Evolutionary conservation across 2,888 invertebrate genomes (phyloP).

Genomic region (Synergus umbraculus): DNA sequence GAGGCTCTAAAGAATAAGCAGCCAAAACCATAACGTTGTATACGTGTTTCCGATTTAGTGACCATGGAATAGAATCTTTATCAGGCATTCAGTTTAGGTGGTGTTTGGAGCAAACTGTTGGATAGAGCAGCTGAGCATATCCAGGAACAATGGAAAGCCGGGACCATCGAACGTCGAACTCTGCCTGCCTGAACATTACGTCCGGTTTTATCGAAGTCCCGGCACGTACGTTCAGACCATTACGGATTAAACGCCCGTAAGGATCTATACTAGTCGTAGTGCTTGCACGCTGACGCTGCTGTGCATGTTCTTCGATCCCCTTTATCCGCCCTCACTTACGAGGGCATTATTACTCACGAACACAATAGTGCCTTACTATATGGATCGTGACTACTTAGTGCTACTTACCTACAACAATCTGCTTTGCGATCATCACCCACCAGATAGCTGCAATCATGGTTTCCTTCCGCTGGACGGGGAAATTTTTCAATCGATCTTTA

Average conservation of each 20-base stretch:
- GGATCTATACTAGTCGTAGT: slow-evolving; percentile 45
- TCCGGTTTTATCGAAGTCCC: slow-evolving; percentile 58
- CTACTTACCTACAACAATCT: slow-evolving; percentile 32
- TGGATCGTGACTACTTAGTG: slow-evolving; percentile 38
- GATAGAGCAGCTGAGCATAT: slow-evolving; percentile 9
- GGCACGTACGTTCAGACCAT: slow-evolving; percentile 62
- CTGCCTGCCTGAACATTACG: slow-evolving; percentile 26
- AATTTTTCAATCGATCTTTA: background rate
- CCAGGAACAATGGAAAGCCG: slow-evolving; percentile 31
- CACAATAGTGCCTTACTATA: slow-evolving; percentile 23
- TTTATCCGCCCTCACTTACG: slow-evolving; percentile 25
- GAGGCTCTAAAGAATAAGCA: background rate
- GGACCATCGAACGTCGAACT: slow-evolving; percentile 38
- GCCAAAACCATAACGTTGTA: background rate
- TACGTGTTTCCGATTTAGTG: slow-evolving; percentile 9
- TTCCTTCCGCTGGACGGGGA: background rate
- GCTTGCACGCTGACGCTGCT: slow-evolving; percentile 45
- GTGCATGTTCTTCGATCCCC: slow-evolving; percentile 27
- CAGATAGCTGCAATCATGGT: slow-evolving; percentile 14
- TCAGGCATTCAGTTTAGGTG: slow-evolving; percentile 5
- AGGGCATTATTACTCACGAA: slow-evolving; percentile 36
- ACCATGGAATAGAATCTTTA: slow-evolving; percentile 20
- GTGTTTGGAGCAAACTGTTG: slow-evolving; percentile 27
- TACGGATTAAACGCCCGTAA: slow-evolving; percentile 66
- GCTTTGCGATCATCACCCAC: slow-evolving; percentile 28